Evolutionary conservation across 2,113 vertebrate species (phyloP).

Genomic region (Accipiter virgatus): DNA sequence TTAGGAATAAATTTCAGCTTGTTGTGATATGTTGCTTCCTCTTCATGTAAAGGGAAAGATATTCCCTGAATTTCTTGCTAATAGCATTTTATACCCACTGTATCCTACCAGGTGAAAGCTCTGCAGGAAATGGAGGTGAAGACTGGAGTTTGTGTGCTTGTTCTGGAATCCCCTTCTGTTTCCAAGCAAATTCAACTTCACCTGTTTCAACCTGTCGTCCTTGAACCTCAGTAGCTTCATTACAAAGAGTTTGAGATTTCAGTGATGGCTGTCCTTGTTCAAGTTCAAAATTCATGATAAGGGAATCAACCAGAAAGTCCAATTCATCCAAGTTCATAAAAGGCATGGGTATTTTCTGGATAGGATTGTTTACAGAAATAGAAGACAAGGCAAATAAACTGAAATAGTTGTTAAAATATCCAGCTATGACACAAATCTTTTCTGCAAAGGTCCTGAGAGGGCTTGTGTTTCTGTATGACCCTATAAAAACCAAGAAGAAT

Average conservation of each 20-base stretch:
- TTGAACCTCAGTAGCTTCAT: background rate
- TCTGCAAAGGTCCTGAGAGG: conserved; percentile 52
- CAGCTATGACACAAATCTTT: conserved; percentile 66
- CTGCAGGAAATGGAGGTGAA: background rate
- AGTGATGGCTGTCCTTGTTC: background rate
- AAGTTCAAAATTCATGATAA: conserved; percentile 66
- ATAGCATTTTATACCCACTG: conserved; percentile 81
- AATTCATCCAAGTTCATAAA: conserved; percentile 62
- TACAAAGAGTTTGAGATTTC: background rate
- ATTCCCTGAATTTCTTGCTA: background rate
- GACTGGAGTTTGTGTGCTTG: conserved; percentile 11
- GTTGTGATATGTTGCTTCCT: background rate
- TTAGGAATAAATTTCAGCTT: background rate
- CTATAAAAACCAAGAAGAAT: conserved; percentile 1
- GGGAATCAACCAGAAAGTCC: conserved; percentile 71
- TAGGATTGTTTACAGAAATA: background rate
- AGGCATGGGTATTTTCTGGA: background rate
- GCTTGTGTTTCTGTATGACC: background rate
- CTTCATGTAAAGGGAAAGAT: background rate
- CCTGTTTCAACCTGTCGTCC: background rate
- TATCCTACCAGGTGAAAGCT: conserved; percentile 38
- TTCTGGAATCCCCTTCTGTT: conserved; percentile 57
- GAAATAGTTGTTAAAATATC: conserved; percentile 65
- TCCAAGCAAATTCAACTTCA: background rate
- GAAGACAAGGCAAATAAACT: background rate